phyloP scores from a whole-genome alignment of 2,888 invertebrate species.

The Subacronicta megacephala region DNA sequence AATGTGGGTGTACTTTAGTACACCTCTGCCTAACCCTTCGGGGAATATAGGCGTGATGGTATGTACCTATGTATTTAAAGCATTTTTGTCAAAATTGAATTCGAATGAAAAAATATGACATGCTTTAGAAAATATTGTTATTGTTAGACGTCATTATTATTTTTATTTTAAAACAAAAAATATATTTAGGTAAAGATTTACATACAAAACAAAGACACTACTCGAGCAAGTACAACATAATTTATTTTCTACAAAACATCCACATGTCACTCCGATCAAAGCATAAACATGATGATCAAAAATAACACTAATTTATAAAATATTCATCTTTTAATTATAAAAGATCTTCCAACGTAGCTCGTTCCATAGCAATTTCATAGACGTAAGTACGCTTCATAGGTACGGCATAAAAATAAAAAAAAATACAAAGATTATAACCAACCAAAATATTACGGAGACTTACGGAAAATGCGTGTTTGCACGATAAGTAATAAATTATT shows the following conservation, averaged over 20 bases:
- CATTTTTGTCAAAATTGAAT: too few relatives aligned
- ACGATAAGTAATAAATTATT: constrained; percentile 46
- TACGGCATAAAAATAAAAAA: constrained; percentile 48
- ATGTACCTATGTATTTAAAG: too few relatives aligned
- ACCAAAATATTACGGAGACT: constrained; percentile 20
- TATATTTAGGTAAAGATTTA: too few relatives aligned
- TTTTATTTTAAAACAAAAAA: too few relatives aligned
- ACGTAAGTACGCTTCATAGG: constrained; percentile 23
- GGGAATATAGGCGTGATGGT: too few relatives aligned
- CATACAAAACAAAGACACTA: too few relatives aligned
- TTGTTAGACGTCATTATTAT: too few relatives aligned
- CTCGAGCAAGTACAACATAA: too few relatives aligned
- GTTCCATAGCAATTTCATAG: constrained; percentile 40
- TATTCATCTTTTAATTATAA: constrained; percentile 22
- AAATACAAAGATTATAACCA: constrained; percentile 30
- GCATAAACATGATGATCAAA: constrained; percentile 11
- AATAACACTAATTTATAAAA: constrained; percentile 31
- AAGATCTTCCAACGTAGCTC: constrained; percentile 43
- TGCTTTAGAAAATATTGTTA: too few relatives aligned
- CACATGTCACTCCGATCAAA: constrained; percentile 18
- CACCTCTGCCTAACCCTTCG: too few relatives aligned
- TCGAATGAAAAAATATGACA: too few relatives aligned
- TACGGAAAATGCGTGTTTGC: constrained; percentile 36
- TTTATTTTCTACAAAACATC: constrained; percentile 5
- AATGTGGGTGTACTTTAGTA: too few relatives aligned